A percentile compares a stretch with the other conserved stretches of the same genome.
phyloP scores from a whole-genome alignment of 1,140 invertebrate genomes.

The Neodiprion virginianus region DNA sequence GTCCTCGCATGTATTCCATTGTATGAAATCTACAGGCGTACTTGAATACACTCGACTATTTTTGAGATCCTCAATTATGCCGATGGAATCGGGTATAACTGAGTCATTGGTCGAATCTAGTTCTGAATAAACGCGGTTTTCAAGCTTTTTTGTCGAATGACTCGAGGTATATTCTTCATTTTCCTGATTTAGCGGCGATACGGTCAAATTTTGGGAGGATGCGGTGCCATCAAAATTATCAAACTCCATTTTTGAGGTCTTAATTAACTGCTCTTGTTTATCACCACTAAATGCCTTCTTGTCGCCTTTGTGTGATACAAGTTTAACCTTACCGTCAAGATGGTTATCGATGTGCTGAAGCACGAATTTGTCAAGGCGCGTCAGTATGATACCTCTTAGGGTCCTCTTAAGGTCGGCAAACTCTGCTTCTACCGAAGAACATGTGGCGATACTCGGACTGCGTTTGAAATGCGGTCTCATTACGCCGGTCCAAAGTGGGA shows the following conservation, averaged over 20 bases:
- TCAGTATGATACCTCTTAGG: constrained; percentile 15
- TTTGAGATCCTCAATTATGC: neutral
- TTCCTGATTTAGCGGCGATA: too few species aligned
- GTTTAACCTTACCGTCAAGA: neutral
- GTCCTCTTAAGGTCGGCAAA: constrained; percentile 22
- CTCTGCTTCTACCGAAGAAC: constrained; percentile 24
- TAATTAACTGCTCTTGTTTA: too few species aligned
- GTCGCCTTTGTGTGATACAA: neutral
- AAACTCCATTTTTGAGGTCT: neutral
- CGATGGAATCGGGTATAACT: constrained; percentile 7
- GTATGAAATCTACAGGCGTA: neutral
- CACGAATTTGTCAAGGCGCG: constrained; percentile 19
- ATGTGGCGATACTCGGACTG: constrained; percentile 19
- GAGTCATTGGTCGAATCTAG: neutral
- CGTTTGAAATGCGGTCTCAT: constrained; percentile 22
- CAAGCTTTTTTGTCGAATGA: too few species aligned
- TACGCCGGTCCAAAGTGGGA: constrained; percentile 26
- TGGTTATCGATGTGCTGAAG: constrained; percentile 15
- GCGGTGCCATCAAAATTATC: neutral
- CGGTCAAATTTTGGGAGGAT: too few species aligned
- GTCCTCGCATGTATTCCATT: neutral
- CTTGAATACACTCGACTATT: neutral
- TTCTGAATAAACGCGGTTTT: too few species aligned
- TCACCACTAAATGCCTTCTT: too few species aligned
- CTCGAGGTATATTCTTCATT: too few species aligned